Percentiles rank a stretch among this genome's conserved stretches.
These are phyloP conservation scores for Mormyrus hasselquistii DNA, from an alignment of 2,797 vertebrate genomes.

Conservation along the genomic window DNA sequence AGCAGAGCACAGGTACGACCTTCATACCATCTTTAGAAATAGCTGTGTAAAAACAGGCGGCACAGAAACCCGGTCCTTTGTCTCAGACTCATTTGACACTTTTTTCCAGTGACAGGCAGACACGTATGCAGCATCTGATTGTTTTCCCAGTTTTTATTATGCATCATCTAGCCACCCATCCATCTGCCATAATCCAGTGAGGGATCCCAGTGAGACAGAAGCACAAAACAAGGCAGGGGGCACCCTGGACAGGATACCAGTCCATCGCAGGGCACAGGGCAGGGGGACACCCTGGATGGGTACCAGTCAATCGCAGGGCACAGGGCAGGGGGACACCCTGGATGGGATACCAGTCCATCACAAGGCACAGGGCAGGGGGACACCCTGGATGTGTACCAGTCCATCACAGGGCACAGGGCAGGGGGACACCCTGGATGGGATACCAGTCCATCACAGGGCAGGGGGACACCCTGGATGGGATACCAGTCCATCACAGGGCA, in stretches of 20 bases:
- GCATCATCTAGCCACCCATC: neutral
- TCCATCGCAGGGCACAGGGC: neutral
- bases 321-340: neutral
- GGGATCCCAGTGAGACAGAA: neutral
- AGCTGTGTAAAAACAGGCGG: slow-evolving; percentile 3
- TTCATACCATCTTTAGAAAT: slow-evolving; percentile 39
- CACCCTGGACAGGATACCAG: neutral
- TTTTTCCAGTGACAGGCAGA: neutral
- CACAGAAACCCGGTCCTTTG: slow-evolving; percentile 35
- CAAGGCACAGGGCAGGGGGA: neutral
- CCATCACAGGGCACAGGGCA: neutral
- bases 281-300: neutral
- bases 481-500: neutral
- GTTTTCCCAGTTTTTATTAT: neutral
- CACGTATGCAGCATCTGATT: neutral
- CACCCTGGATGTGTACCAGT: too few relatives aligned
- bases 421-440: too few relatives aligned
- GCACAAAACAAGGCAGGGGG: neutral
- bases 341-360: neutral
- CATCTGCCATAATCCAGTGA: neutral
- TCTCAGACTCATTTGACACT: slow-evolving; percentile 32
- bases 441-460: neutral
- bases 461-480: neutral
- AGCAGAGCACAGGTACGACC: slow-evolving; percentile 25
- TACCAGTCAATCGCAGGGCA: neutral